A percentile compares a stretch with the other conserved stretches of the same genome.
Conservation (phyloP, 2,888 invertebrate genomes). For the Clitarchus hookeri region DNA sequence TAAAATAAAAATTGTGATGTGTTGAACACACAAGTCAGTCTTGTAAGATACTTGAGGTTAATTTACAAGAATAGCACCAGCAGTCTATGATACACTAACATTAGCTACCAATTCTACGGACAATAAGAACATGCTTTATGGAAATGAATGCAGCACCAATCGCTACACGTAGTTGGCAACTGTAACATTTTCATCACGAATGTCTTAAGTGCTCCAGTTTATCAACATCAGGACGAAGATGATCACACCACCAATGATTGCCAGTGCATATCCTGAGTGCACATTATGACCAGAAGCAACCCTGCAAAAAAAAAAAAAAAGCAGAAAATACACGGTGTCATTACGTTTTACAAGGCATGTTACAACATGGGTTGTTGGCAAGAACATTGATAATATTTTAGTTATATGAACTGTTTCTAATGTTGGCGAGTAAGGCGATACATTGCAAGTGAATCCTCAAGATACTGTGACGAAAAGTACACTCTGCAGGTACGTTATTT, state of each 20-base stretch:
- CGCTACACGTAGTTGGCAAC: background rate
- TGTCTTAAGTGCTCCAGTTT: background rate
- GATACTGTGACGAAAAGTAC: no score
- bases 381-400: no score
- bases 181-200: background rate
- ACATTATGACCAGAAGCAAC: conserved; percentile 53
- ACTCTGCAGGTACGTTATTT: no score
- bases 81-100: background rate
- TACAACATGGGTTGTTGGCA: no score
- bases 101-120: background rate
- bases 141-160: background rate
- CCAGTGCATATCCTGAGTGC: conserved; percentile 58
- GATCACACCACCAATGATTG: conserved; percentile 56
- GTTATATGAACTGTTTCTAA: no score
- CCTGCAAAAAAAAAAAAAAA: conserved; percentile 48
- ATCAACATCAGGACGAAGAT: conserved; percentile 57
- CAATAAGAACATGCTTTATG: background rate
- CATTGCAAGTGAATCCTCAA: no score
- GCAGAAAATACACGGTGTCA: no score
- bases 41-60: background rate
- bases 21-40: background rate
- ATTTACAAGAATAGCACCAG: background rate
- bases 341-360: no score
- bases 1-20: background rate
- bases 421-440: no score